Percentiles rank a stretch among this genome's conserved stretches.
Conservation (phyloP, 2,797 vertebrate species). For the Cryptoblepharus egeriae region DNA sequence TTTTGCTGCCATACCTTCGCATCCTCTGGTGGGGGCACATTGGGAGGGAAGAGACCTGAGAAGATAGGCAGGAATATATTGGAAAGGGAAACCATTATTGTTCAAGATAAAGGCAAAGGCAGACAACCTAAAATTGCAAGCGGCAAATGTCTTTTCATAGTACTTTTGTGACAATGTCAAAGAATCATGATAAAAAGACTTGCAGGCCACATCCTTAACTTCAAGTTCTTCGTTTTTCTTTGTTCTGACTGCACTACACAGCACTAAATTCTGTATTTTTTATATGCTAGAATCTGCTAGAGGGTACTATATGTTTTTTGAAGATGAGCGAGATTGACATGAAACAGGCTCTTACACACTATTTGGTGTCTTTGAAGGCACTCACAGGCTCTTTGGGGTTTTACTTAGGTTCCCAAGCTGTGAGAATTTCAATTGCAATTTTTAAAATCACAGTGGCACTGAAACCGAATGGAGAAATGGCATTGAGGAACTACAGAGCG, state of each 20-base stretch:
- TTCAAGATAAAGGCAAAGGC: not conserved
- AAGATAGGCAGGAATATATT: no score
- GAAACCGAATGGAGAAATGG: conserved; percentile 30
- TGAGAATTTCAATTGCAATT: conserved; percentile 64
- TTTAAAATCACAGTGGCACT: conserved; percentile 45
- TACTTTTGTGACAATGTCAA: conserved; percentile 8
- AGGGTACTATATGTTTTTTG: conserved; percentile 50
- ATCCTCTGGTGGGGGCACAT: no score
- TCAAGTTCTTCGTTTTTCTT: not conserved
- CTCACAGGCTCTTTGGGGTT: conserved; percentile 46
- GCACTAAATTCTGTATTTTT: conserved; percentile 25
- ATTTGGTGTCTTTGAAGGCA: conserved; percentile 61
- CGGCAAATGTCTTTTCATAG: not conserved
- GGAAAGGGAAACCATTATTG: not conserved
- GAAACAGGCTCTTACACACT: conserved; percentile 56
- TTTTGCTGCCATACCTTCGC: no score
- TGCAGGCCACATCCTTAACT: conserved; percentile 4
- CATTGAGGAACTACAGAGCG: conserved; percentile 19
- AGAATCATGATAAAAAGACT: not conserved
- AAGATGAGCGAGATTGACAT: conserved; percentile 64
- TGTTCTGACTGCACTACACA: conserved; percentile 41
- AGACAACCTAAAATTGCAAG: not conserved
- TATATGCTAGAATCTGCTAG: conserved; percentile 44
- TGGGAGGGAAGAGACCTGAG: no score
- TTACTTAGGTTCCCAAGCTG: conserved; percentile 58